Base-by-base conservation (phyloP, 2,797 vertebrate species). In the Picus viridis region DNA sequence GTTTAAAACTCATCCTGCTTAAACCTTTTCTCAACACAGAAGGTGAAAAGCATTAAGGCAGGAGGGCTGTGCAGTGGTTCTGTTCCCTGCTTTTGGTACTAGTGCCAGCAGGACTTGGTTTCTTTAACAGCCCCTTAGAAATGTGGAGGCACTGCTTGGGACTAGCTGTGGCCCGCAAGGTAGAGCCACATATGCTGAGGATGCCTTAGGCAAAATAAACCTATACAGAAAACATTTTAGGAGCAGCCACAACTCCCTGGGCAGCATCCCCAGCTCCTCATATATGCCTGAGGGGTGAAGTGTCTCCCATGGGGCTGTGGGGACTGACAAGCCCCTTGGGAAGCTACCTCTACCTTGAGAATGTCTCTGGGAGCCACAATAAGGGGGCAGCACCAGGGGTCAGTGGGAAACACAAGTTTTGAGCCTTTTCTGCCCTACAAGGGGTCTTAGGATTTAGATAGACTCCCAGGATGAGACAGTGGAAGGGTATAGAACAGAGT, bases 161-260 rank as follows among this genome's bases (percentile, higher is more conserved):
- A 34, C 47, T n/a, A 22, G 23, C 6, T 0, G 0, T 0, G 2
- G n/a, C 11, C 29, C 29, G 53, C 29, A 29, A 36, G 5, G 7
- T 5, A 26, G 12, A 14, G 36, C 36, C 3, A 0, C 0, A 1
- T 26, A 8, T 3, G 5, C 24, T 5, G 2, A 24, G 65, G 29
- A 15, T 22, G 24, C 29, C 51, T 51, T 43, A 27, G 18, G 16
- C 45, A 34, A 88, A 73, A 63, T 8, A 57, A 77, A 73, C 7
- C 24, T 19, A 5, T 16, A 32, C 79, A 10, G 30, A 68, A 19
- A 39, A 57, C 19, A 39, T 27, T n/a, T 27, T 67, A 8, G 6
- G 17, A 30, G 6, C 12, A 26, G 26, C 3, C 43, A 58, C 39
- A 23, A 4, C 14, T 88, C 16, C 53, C 43, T 65, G n/a, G 58